Base-by-base conservation (phyloP, 2,888 invertebrate genomes). In the Leucoptera coffeella region DNA sequence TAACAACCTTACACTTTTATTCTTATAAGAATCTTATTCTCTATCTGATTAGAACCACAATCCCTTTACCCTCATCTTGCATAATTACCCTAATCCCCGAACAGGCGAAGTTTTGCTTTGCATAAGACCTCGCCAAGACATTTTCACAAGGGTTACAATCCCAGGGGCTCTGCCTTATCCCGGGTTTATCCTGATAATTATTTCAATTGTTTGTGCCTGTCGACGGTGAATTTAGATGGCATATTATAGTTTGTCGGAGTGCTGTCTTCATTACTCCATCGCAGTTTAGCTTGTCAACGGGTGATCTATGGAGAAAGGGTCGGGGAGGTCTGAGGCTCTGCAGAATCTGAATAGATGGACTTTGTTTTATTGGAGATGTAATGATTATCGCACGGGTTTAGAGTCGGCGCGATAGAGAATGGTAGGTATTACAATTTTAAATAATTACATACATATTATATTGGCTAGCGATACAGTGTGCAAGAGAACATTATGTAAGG, bases 181-280 rank as follows among this genome's bases (percentile, higher is more conserved):
- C 41, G 48, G 51, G 60, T 58, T 69, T 67, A 69, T 62, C 62
- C 64, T 55, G 65, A 67, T 69, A 69, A 69, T 69, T 69, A 69
- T 69, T 67, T 69, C 65, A 65, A 69, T 65, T 69, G 69, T 67
- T 69, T 65, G 64, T 65, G 64, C 64, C 55, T 62, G 65, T 65
- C 67, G 58, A 58, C 65, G 53, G 49, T 61, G 65, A 60, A 67
- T 67, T 67, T 65, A 65, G 52, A 67, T 69, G 50, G 65, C 50
- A 60, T 58, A 69, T 69, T 69, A 69, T 69, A 65, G 65, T 65
- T 69, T 60, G 58, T 59, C 44, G 47, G 47, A 50, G 46, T 46
- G 47, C 40, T 55, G 55, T 65, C 62, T 65, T 62, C 59, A 64
- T 67, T 62, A 60, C 43, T 24, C 37, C 42, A 37, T 41, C 41